Evolutionary conservation across 2,888 invertebrate species (phyloP).

Genomic region (Sepiola atlantica): DNA sequence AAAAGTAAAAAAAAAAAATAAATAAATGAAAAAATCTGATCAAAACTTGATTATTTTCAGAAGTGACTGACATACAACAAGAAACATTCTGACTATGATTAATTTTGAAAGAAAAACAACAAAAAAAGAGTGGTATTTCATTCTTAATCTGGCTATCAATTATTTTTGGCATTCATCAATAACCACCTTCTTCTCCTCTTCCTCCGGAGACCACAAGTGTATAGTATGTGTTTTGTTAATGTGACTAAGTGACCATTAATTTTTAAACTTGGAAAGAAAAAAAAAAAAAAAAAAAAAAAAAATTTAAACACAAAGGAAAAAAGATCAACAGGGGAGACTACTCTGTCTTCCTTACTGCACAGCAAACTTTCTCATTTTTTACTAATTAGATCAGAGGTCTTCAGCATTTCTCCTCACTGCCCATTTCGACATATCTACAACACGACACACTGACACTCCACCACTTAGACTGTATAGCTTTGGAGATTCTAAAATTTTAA

Average conservation of each 20-base stretch:
- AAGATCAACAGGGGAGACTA: not conserved
- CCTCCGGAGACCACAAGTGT: constrained; percentile 32
- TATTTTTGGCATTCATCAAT: not conserved
- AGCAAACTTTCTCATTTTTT: not conserved
- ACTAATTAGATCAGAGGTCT: not conserved
- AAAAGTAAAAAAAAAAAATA: not conserved
- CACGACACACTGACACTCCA: no score
- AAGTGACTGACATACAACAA: not conserved
- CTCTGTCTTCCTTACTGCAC: not conserved
- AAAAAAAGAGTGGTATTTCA: not conserved
- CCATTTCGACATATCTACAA: no score
- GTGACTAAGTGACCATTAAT: not conserved
- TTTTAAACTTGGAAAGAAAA: not conserved
- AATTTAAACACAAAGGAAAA: not conserved
- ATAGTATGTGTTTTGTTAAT: not conserved
- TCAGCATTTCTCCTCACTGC: no score
- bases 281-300: no score
- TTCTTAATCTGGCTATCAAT: constrained; percentile 1
- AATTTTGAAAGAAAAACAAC: not conserved
- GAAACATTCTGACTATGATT: no score
- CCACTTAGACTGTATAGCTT: no score
- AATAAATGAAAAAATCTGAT: not conserved
- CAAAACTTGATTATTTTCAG: not conserved
- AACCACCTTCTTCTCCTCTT: not conserved
- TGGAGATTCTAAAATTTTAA: no score